Base-by-base conservation (phyloP, 1,140 invertebrate genomes). In the Rhynchophorus ferrugineus region DNA sequence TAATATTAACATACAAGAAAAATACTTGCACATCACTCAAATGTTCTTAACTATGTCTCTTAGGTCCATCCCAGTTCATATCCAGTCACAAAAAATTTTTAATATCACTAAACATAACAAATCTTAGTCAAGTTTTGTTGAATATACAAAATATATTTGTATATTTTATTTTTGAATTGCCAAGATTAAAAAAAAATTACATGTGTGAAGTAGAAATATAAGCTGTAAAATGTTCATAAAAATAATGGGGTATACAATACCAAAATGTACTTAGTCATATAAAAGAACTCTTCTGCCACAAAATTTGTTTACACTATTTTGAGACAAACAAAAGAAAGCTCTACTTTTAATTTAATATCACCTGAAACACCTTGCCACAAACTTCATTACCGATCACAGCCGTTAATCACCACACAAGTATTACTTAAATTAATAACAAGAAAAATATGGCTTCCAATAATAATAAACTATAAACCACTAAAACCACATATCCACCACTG, bases 11-110 rank as follows among this genome's bases (percentile, higher is more conserved):
- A 44, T 17, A 19, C 7, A 29, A 38, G 39, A 53, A 34, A 46
- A 42, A 41, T 3, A 47, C 9, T 18, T 24, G 38, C 21, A 43
- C 20, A 34, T 7, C 41, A 36, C 35, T 37, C 18, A 57, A 57
- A 57, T 57, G 56, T 57, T 57, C 56, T 57, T 57, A 57, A 54
- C 54, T 44, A 54, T 42, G 50, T 46, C 34, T 34, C 20, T 41
- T 20, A 19, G 8, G 8, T 37, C 35, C 8, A 41, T 18, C 1
- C 18, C 17, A 7, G 14, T 5, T 3, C 18, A 2, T 41, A n/a
- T n/a, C n/a, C n/a, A n/a, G n/a, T n/a, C n/a, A n/a, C n/a, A n/a
- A n/a, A n/a, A n/a, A n/a, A n/a, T n/a, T n/a, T n/a, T n/a, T n/a
- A n/a, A n/a, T n/a, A n/a, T n/a, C n/a, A n/a, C n/a, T n/a, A n/a